A percentile compares a stretch with the other conserved stretches of the same genome.
phyloP scores from a whole-genome alignment of 2,797 vertebrate species.

The Varecia variegata region DNA sequence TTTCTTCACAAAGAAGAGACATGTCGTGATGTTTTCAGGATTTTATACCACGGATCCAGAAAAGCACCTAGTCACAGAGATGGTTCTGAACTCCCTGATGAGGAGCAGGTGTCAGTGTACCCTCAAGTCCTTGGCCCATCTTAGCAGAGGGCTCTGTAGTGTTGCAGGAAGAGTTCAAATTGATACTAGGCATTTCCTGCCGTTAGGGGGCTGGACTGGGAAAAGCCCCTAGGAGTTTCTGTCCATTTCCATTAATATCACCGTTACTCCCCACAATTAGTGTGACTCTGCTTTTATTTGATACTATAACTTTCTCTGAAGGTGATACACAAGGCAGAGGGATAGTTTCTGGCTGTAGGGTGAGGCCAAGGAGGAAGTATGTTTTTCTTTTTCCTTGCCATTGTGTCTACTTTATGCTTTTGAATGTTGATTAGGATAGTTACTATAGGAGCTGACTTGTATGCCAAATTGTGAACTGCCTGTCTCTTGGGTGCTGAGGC shows the following conservation, averaged over 20 bases:
- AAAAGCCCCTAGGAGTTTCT: not conserved
- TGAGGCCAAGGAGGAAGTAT: not conserved
- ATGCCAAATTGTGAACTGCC: not conserved
- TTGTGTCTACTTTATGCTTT: conserved; percentile 15
- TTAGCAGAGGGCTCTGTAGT: not conserved
- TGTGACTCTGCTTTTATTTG: conserved; percentile 45
- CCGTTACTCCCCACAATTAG: not conserved
- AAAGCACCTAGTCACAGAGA: not conserved
- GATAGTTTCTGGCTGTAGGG: not conserved
- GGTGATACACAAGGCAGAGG: not conserved
- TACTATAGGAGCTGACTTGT: not conserved
- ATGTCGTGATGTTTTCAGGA: not conserved
- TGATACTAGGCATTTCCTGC: conserved; percentile 75
- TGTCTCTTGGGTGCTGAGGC: not conserved
- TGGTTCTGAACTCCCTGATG: conserved; percentile 1
- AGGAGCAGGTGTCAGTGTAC: not conserved
- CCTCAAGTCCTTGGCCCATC: not conserved
- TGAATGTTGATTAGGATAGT: conserved; percentile 15
- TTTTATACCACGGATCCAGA: not conserved
- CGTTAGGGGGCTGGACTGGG: conserved; percentile 42
- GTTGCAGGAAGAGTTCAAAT: conserved; percentile 55
- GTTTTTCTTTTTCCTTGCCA: conserved; percentile 17
- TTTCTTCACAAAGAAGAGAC: not conserved
- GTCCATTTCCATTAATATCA: not conserved
- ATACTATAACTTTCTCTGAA: not conserved